phyloP scores from a whole-genome alignment of 1,140 invertebrate species.

The Monomorium pharaonis region DNA sequence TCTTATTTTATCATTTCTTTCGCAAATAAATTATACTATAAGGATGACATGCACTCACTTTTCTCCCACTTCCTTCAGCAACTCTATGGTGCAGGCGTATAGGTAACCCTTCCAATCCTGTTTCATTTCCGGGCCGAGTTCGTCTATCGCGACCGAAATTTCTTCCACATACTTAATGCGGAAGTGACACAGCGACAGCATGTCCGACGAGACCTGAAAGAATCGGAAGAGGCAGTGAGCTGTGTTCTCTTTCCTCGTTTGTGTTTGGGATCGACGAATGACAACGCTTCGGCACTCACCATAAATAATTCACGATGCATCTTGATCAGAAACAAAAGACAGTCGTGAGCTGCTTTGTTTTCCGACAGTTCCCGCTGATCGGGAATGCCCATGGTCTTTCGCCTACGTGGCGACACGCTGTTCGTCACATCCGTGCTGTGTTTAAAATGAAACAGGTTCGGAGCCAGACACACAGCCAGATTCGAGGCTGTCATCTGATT shows the following conservation, averaged over 20 bases:
- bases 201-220: constrained; percentile 90
- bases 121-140: constrained; percentile 88
- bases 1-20: neutral
- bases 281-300: constrained; percentile 85
- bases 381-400: constrained; percentile 89
- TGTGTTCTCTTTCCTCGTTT: constrained; percentile 15
- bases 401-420: constrained; percentile 87
- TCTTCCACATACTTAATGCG: constrained; percentile 95
- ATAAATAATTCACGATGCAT: constrained; percentile 93
- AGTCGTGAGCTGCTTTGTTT: constrained; percentile 96
- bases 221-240: constrained; percentile 45
- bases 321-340: constrained; percentile 93
- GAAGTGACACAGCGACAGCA: constrained; percentile 94
- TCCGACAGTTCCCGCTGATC: constrained; percentile 95
- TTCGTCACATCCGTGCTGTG: constrained; percentile 86
- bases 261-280: constrained; percentile 56
- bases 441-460: constrained; percentile 94
- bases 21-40: neutral
- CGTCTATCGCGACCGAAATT: constrained; percentile 90
- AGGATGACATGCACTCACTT: constrained; percentile 86
- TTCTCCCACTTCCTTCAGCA: constrained; percentile 95
- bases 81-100: constrained; percentile 92
- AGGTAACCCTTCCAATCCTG: constrained; percentile 93
- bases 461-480: constrained; percentile 96
- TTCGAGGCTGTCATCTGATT: constrained; percentile 98